These are phyloP conservation scores for Hesperia comma DNA, from an alignment of 2,888 invertebrate species.

Conservation along the genomic window DNA sequence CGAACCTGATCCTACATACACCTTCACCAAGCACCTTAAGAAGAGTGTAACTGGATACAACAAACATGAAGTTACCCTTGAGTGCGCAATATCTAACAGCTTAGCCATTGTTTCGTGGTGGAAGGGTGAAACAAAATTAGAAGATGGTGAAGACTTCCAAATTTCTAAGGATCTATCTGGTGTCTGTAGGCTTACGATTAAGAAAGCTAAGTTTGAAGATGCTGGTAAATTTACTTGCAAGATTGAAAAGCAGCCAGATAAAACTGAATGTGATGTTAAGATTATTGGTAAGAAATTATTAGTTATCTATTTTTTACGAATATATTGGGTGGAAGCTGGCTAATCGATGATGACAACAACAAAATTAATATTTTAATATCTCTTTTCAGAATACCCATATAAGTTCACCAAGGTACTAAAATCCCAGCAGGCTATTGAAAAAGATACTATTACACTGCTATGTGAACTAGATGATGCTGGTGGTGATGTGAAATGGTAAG, in stretches of 20 bases:
- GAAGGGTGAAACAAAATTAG: conserved; percentile 90
- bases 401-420: conserved; percentile 97
- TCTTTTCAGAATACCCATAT: conserved; percentile 93
- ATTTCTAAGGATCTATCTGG: conserved; percentile 97
- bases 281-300: conserved; percentile 86
- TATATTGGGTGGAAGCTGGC: too few relatives aligned
- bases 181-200: conserved; percentile 93
- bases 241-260: conserved; percentile 94
- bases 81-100: conserved; percentile 96
- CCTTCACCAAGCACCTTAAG: conserved; percentile 95
- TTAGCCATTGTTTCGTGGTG: conserved; percentile 98
- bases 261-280: conserved; percentile 91
- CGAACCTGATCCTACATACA: conserved; percentile 97
- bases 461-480: conserved; percentile 98
- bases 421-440: conserved; percentile 96
- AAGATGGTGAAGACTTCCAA: conserved; percentile 91
- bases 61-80: conserved; percentile 94
- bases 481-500: conserved; percentile 96
- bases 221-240: conserved; percentile 95
- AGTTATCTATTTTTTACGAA: conserved; percentile 4
- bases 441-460: conserved; percentile 95
- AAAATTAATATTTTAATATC: conserved; percentile 1
- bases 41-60: conserved; percentile 95
- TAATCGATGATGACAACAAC: background rate
- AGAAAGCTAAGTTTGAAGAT: conserved; percentile 92